Evolutionary conservation across 2,113 vertebrate genomes (phyloP).

Genomic region (Desmodus rotundus): DNA sequence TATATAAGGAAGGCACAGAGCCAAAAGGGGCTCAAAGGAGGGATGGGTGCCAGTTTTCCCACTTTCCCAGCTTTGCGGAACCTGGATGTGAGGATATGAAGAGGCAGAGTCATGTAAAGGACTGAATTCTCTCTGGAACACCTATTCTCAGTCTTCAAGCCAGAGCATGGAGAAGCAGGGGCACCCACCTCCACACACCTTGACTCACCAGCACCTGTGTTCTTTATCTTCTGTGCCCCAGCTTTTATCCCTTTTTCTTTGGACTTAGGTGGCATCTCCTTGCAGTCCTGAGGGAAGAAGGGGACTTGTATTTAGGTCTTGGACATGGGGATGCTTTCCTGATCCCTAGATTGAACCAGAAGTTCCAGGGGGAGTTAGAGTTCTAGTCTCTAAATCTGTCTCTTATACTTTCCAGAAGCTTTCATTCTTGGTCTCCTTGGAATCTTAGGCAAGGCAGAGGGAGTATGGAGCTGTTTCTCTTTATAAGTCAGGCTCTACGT

Average conservation of each 20-base stretch:
- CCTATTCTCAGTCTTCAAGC: background rate
- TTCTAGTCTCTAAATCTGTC: background rate
- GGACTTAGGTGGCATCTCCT: constrained; percentile 80
- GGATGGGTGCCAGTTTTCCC: background rate
- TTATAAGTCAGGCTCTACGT: background rate
- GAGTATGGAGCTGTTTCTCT: background rate
- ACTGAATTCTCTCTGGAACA: background rate
- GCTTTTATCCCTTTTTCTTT: constrained; percentile 66
- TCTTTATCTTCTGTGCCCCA: constrained; percentile 46
- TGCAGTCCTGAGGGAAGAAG: background rate
- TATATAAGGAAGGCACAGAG: background rate
- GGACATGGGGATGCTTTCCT: background rate
- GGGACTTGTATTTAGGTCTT: background rate
- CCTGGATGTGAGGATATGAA: background rate
- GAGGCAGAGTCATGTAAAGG: background rate
- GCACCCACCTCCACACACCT: background rate
- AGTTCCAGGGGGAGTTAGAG: background rate
- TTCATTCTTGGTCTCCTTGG: background rate
- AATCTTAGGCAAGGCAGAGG: background rate
- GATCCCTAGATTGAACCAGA: background rate
- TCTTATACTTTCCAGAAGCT: background rate
- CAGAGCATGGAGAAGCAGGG: background rate
- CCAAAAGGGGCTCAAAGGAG: background rate
- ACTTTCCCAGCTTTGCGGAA: background rate
- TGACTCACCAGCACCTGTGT: constrained; percentile 27